Evolutionary conservation across 1,140 invertebrate species (phyloP), one percentile per base, ranked within the genome.

Genomic region (Popillia japonica): DNA sequence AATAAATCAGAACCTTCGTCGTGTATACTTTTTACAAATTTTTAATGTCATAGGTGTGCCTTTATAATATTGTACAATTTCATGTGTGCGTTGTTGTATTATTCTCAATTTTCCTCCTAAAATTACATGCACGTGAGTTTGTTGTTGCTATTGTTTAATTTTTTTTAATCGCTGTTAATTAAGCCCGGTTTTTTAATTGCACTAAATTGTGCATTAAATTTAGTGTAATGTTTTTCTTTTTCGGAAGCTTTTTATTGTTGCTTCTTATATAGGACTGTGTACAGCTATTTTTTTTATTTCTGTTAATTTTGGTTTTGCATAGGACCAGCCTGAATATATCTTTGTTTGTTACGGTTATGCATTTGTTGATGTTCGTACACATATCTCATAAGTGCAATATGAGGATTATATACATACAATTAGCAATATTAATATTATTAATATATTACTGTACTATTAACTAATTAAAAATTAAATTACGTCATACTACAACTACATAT

Each of bases 51-150:
- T 84, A 84, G 83, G 83, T 83, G 83, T 84, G 83, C 83, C 84
- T 85, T 84, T 84, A 79, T 82, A 48, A 48, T 48, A 85, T 83
- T 85, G 83, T 84, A 84, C 83, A 84, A 83, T 83, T 83, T 80
- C 79, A 72, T 79, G 80, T 78, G 68, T 81, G 78, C 77, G 40
- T 74, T 40, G 72, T 74, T 7, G n/a, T 48, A 48, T 34, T 34
- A 1, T 34, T 34, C 1, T 34, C 4, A 34, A 34, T 34, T 34
- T 34, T 34, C 27, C 27, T 4, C 27, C 27, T 34, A 34, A n/a
- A n/a, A n/a, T n/a, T n/a, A 34, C 27, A 34, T 34, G 27, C 27
- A 34, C 27, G 4, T 34, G 27, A 34, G 27, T 34, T 34, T 34
- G 27, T 34, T 34, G 27, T 34, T 34, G 1, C 27, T 34, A 34